A percentile compares a stretch with the other conserved stretches of the same genome.
These are phyloP conservation scores for Agrotis puta DNA, from an alignment of 2,888 invertebrate species.

Conservation along the genomic window DNA sequence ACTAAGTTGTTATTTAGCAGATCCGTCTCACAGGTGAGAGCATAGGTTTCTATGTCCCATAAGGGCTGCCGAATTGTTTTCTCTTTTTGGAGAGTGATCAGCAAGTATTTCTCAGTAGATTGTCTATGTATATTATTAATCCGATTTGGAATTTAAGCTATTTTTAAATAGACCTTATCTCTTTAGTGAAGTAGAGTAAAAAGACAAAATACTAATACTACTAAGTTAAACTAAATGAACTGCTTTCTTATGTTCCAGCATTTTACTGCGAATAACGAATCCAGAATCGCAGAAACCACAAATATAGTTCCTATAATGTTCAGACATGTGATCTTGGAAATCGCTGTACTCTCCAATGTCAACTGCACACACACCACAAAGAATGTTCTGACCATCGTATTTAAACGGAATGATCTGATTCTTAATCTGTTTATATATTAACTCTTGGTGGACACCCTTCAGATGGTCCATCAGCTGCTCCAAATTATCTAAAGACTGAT, in stretches of 20 bases:
- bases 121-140: too few species aligned
- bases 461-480: constrained; percentile 78
- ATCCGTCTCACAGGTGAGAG: too few species aligned
- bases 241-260: constrained; percentile 76
- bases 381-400: constrained; percentile 63
- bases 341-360: constrained; percentile 70
- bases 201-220: too few species aligned
- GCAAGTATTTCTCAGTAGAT: too few species aligned
- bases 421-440: constrained; percentile 79
- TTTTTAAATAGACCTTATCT: neutral
- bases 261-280: constrained; percentile 72
- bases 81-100: too few species aligned
- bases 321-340: constrained; percentile 81
- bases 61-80: too few species aligned
- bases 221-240: constrained; percentile 71
- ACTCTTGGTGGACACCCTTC: constrained; percentile 72
- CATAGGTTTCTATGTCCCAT: too few species aligned
- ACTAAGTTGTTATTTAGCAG: too few species aligned
- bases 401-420: constrained; percentile 80
- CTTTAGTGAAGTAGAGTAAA: too few species aligned
- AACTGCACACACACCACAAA: constrained; percentile 70
- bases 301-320: constrained; percentile 81
- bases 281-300: constrained; percentile 81
- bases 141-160: neutral
- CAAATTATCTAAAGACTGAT: constrained; percentile 67